A percentile compares a stretch with the other conserved stretches of the same genome.
These are phyloP conservation scores for Taenaris catops DNA, from an alignment of 2,888 invertebrate genomes.

Conservation along the genomic window DNA sequence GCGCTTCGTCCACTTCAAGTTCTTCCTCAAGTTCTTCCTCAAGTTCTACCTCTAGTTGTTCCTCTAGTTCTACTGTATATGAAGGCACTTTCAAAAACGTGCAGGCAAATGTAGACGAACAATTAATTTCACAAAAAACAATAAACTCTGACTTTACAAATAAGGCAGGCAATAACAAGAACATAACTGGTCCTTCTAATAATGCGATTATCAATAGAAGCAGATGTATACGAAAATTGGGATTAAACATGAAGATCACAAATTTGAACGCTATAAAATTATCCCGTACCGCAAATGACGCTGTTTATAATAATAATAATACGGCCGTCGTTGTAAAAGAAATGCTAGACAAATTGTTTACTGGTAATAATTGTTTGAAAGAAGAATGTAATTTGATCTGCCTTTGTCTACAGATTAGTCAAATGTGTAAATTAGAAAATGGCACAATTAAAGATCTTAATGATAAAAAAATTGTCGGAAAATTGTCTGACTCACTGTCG, in stretches of 20 bases:
- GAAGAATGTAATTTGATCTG: constrained; percentile 36
- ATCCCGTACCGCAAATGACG: too few relatives aligned
- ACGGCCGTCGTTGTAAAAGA: too few relatives aligned
- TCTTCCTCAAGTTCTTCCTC: constrained; percentile 9
- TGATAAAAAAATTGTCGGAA: too few relatives aligned
- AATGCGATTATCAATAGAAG: too few relatives aligned
- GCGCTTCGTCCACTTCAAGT: constrained; percentile 10
- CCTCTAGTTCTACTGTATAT: constrained; percentile 1
- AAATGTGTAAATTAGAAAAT: too few relatives aligned
- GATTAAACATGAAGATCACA: too few relatives aligned
- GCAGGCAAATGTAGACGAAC: not conserved
- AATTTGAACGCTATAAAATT: too few relatives aligned
- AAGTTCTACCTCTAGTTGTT: constrained; percentile 1
- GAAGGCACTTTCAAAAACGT: not conserved
- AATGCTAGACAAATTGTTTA: constrained; percentile 32
- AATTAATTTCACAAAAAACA: not conserved
- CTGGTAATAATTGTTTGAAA: constrained; percentile 28
- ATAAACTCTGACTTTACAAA: not conserved
- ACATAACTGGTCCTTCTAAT: not conserved
- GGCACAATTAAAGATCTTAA: too few relatives aligned
- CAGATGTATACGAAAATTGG: too few relatives aligned
- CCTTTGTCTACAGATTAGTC: too few relatives aligned
- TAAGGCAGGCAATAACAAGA: constrained; percentile 6
- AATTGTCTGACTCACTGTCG: too few relatives aligned
- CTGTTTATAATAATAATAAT: too few relatives aligned